Percentiles rank a stretch among this genome's conserved stretches.
Conservation (phyloP, 2,797 vertebrate genomes). For the Podarcis siculus region DNA sequence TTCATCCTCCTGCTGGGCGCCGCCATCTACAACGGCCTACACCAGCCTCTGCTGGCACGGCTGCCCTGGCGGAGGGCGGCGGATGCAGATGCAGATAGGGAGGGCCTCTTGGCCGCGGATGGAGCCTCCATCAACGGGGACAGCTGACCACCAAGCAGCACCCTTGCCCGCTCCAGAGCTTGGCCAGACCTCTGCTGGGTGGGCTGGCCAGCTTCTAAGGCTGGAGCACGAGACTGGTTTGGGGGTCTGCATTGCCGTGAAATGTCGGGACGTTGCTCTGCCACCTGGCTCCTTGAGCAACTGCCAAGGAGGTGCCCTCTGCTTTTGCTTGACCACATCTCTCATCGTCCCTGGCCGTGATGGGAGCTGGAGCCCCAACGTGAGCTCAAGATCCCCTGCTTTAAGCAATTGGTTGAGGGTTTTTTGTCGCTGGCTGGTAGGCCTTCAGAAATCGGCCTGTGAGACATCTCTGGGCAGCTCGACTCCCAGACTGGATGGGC, state of each 20-base stretch:
- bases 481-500: no score
- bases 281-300: not conserved
- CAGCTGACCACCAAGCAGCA: constrained; percentile 38
- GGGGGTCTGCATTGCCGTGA: not conserved
- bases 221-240: not conserved
- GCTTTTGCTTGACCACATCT: no score
- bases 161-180: not conserved
- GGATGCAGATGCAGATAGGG: constrained; percentile 29
- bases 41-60: constrained; percentile 82
- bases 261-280: not conserved
- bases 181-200: not conserved
- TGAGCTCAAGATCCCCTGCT: no score
- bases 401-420: not conserved
- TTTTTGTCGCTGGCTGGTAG: not conserved
- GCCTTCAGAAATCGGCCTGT: no score
- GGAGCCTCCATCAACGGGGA: constrained; percentile 65
- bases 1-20: constrained; percentile 85
- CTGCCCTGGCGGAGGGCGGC: constrained; percentile 63
- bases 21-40: constrained; percentile 89
- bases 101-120: constrained; percentile 59
- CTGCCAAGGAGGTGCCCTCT: not conserved
- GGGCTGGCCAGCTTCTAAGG: not conserved
- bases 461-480: no score
- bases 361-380: no score
- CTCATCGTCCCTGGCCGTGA: no score